A percentile compares a stretch with the other conserved stretches of the same genome.
phyloP scores from a whole-genome alignment of 1,140 invertebrate species.

The Micrasema minimum region DNA sequence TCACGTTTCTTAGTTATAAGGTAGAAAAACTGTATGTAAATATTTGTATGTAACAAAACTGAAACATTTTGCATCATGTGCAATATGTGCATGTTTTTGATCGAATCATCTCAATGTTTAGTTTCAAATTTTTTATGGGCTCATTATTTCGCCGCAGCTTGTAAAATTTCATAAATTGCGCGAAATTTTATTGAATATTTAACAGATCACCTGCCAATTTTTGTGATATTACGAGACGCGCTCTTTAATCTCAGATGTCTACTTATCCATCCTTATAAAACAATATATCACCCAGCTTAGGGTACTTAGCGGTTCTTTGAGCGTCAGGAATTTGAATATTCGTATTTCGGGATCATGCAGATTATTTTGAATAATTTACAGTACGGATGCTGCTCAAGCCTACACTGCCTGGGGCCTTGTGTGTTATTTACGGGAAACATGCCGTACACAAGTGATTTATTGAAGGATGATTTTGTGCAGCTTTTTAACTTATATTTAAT shows the following conservation, averaged over 20 bases:
- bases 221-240: not conserved
- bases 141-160: not conserved
- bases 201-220: not conserved
- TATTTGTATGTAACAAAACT: too few relatives aligned
- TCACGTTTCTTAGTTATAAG: too few relatives aligned
- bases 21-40: too few relatives aligned
- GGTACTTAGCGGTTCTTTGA: constrained; percentile 18
- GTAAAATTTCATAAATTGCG: not conserved
- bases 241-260: not conserved
- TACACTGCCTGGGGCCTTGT: not conserved
- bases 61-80: too few relatives aligned
- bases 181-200: constrained; percentile 6
- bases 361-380: constrained; percentile 40
- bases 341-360: not conserved
- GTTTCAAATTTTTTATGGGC: not conserved
- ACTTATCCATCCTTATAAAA: not conserved
- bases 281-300: constrained; percentile 29
- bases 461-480: not conserved
- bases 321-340: not conserved
- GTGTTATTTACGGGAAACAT: not conserved
- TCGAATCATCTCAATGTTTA: too few relatives aligned
- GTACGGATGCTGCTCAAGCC: too few relatives aligned
- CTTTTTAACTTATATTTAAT: too few relatives aligned
- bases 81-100: too few relatives aligned
- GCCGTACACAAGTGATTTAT: not conserved